Base-by-base conservation (phyloP, 2,888 invertebrate species). In the Melinaea menophilus region DNA sequence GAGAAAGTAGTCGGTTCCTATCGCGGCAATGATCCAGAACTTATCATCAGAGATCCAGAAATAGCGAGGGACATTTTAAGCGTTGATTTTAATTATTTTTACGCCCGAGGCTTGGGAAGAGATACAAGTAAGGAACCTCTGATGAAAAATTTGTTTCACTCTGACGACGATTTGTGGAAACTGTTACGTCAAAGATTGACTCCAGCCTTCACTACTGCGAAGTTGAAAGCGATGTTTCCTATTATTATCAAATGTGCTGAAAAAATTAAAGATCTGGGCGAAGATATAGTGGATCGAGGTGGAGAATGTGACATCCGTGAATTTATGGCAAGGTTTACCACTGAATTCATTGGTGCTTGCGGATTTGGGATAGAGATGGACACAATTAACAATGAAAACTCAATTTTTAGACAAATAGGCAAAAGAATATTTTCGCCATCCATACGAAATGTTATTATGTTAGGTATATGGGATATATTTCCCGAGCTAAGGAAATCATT, bases 321-420 rank as follows among this genome's bases (percentile, higher is more conserved):
- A 66, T 78, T 88, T 0, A 88, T 89, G 87, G 88, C 88, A 2
- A 79, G 89, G 55, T 90, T 86, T 51, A 88, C 88, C 0, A 88
- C 87, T 4, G 89, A 89, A 67, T 86, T 88, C 64, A 88, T 89
- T 9, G 89, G 89, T 4, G 85, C 79, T 0, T 88, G 88, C 69
- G 88, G 85, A 11, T 90, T 90, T 69, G 89, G 89, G 11, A 80
- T 90, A 4, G 77, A 88, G 60, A 86, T 83, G 79, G 86, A 88
- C 62, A 70, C 87, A 1, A 71, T 89, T 13, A 77, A 71, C 46
- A 79, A 85, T 33, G 86, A 87, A 72, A 84, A 86, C 62, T 88
- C 88, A 0, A 79, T 83, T 56, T 90, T 89, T 57, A 78, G 86
- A 67, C 81, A 78, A 74, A 71, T 90, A 12, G 89, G 89, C 1